phyloP scores from a whole-genome alignment of 2,888 invertebrate species.

The Noctua pronuba region DNA sequence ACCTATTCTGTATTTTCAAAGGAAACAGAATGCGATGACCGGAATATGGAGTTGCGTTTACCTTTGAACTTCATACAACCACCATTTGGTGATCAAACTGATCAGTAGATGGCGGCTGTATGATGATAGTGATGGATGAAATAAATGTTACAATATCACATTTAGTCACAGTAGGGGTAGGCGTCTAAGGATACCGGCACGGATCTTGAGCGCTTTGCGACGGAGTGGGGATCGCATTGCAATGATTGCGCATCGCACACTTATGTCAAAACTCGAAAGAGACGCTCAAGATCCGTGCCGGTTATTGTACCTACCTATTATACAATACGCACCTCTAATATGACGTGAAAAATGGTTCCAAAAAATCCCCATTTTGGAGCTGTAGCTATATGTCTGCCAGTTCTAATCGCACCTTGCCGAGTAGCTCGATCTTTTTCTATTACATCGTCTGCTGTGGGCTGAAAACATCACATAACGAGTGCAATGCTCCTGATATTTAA shows the following conservation, averaged over 20 bases:
- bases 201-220: neutral
- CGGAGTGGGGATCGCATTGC: slow-evolving; percentile 1
- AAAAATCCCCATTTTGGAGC: slow-evolving; percentile 87
- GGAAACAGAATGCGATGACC: neutral
- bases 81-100: neutral
- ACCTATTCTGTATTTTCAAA: neutral
- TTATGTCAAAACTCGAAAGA: neutral
- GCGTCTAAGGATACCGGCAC: neutral
- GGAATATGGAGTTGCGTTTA: neutral
- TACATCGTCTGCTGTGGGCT: slow-evolving; percentile 83
- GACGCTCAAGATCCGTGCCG: neutral
- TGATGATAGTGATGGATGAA: neutral
- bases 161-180: neutral
- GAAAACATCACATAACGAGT: slow-evolving; percentile 66
- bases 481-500: slow-evolving; percentile 14
- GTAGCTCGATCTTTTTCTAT: slow-evolving; percentile 82
- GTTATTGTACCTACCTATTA: neutral
- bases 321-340: slow-evolving; percentile 80
- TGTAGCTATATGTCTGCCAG: slow-evolving; percentile 77
- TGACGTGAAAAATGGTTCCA: slow-evolving; percentile 87
- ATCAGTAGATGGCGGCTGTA: neutral
- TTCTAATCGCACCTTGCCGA: slow-evolving; percentile 77
- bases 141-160: slow-evolving; percentile 2
- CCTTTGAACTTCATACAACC: slow-evolving; percentile 8
- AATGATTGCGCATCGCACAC: neutral